Evolutionary conservation across 23 tunicate genomes (phyloP), one percentile per base, ranked within the genome.

Genomic region (Trididemnum nubilum): DNA sequence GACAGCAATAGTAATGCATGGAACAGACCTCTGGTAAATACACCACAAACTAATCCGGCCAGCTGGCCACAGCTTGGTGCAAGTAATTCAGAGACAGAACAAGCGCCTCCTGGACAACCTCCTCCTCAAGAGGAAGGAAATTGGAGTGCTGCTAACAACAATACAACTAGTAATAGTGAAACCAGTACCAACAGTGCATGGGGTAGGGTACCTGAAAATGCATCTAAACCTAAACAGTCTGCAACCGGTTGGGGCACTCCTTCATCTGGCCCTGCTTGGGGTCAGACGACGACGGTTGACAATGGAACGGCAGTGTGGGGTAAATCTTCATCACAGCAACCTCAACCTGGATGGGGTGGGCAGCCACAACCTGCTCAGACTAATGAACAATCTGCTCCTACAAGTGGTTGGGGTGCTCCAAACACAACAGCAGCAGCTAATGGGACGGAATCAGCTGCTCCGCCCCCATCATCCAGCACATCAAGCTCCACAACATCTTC

Each of bases 1-100:
- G 52, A 25, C 32, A 33, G 63, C 25, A 63, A 44, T 61, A 22
- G 22, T 35, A 64, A 38, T 39, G 57, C 81, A 2, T 80, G 84
- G 84, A 72, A 58, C 35, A n/a, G 70, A 9, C 63, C 79, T 4
- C 44, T 60, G 21, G 86, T 91, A 28, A 86, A 88, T 44, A 83
- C 97, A 27, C 97, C 97, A 34, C 85, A 87, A 50, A 73, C 88
- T 35, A 82, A 92, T 44, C 97, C 97, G 1, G 88, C 90, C 18
- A 87, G 84, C 63, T 92, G 97, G 97, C 97, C 97, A 32, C 90
- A 92, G 84, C 71, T 92, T 5, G 97, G 97, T 73, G 79, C 86
- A 44, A 66, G 39, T 33, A 51, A 49, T 27, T 7, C 72, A 0
- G 86, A 82, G 82, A 50, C 78, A 44, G 83, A 85, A 54, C 80